Base-by-base conservation (phyloP, 2,888 invertebrate species). In the Macrosoma leucophasiata region DNA sequence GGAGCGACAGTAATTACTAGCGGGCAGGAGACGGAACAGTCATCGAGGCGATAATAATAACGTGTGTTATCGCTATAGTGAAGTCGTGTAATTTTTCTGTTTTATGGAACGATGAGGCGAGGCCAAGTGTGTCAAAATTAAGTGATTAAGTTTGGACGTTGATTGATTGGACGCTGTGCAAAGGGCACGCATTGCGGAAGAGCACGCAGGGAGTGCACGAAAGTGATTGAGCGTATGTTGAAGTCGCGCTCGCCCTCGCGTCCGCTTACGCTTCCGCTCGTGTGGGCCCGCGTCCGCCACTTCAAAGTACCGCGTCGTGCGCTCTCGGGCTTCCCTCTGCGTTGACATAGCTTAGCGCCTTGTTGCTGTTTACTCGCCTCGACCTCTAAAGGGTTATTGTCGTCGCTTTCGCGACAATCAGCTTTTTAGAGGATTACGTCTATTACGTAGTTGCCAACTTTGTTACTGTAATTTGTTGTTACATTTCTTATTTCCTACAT, bases 101-200 rank as follows among this genome's bases (percentile, higher is more conserved):
- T 64, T 62, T 72, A 70, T 71, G 70, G 70, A 64, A 56, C 48
- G 43, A 55, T 62, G 41, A 58, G 57, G 58, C 58, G 46, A 57
- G 50, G 50, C 43, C 44, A 50, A 49, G 59, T 61, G 56, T 70
- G 74, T 76, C 70, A 74, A 70, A 74, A 81, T 81, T 77, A 78
- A 78, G 77, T 76, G 67, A 70, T 81, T 78, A 79, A 62, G 66
- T 50, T 50, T 61, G 59, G 75, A 81, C 78, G 60, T 70, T 81
- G 76, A 79, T 76, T 72, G 78, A 76, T 66, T 55, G 67, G 62
- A 62, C 61, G 60, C 64, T 66, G 35, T 30, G 62, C 50, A 58
- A 63, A 71, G 65, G 61, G 67, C 69, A 70, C 64, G 70, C 72
- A 71, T 62, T 62, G 60, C 66, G 72, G 72, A 76, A 76, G 64